Base-by-base conservation (phyloP, 2,888 invertebrate genomes). In the Magallana nippona region DNA sequence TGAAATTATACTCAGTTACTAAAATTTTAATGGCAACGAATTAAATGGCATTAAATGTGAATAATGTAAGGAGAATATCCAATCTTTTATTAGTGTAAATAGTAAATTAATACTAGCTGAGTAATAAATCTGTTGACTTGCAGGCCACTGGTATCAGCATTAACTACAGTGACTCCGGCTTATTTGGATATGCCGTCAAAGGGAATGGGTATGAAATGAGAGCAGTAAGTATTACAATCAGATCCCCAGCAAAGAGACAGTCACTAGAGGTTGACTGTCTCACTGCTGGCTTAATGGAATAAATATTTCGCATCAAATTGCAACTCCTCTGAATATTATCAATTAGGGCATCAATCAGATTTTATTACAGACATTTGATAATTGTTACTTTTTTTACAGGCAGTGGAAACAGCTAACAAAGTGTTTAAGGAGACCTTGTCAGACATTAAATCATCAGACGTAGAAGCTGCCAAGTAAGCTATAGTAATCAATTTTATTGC, bases 151-250 rank as follows among this genome's bases (percentile, higher is more conserved):
- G 22, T 13, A 57, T 82, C 19, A 82, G 77, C 71, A 71, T 71
- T 22, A 82, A 82, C 71, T 82, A 71, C 71, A 71, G 60, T 32
- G 82, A 82, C 71, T 71, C 71, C 1, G 82, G 82, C 2, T 82
- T 82, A 27, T 63, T 82, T 60, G 82, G 82, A 1, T 82, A 71
- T 82, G 11, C 44, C 27, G 71, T 82, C 56, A 60, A 2, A 17
- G 82, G 82, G 55, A 8, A 56, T 10, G 22, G 44, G 11, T 13
- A 55, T 15, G 27, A 58, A 10, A 56, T 82, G 55, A 19, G 32
- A 55, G 56, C 44, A 55, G 82, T 82, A 19, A 79, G 79, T 56
- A 71, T 44, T 44, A 44, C 44, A 44, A 8, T 44, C 44, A 5
- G 44, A 3, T 44, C 44, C 44, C 5, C 5, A 44, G 44, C 44